phyloP scores from a whole-genome alignment of 2,113 vertebrate genomes.

The Oryzias javanicus region DNA sequence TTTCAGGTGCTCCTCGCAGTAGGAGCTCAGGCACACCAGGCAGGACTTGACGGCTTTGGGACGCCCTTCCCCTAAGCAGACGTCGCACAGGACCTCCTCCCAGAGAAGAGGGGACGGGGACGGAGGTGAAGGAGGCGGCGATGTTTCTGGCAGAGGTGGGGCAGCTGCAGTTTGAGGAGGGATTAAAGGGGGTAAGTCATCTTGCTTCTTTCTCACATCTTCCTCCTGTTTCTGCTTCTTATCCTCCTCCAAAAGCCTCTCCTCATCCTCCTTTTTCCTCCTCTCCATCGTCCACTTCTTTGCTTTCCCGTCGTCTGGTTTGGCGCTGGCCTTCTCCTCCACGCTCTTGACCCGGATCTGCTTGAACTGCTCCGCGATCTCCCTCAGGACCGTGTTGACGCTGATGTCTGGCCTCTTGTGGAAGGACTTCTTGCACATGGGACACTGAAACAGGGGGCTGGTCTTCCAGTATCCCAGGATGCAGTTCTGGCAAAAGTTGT shows the following conservation, averaged over 20 bases:
- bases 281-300: constrained; percentile 47
- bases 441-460: constrained; percentile 74
- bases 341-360: constrained; percentile 58
- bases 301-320: constrained; percentile 14
- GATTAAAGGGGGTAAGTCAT: constrained; percentile 43
- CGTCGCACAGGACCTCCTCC: constrained; percentile 78
- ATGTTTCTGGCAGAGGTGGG: constrained; percentile 6
- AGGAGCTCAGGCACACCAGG: constrained; percentile 79
- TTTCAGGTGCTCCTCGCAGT: constrained; percentile 80
- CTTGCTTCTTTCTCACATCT: constrained; percentile 19
- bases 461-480: constrained; percentile 79
- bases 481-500: constrained; percentile 81
- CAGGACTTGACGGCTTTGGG: constrained; percentile 75
- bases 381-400: constrained; percentile 77
- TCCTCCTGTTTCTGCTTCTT: constrained; percentile 42
- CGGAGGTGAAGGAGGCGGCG: constrained; percentile 40
- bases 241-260: constrained; percentile 54
- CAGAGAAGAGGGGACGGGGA: constrained; percentile 12
- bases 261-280: constrained; percentile 56
- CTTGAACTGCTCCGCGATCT: constrained; percentile 80
- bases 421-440: constrained; percentile 82
- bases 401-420: constrained; percentile 75
- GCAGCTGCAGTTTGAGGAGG: constrained; percentile 15
- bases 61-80: constrained; percentile 71
- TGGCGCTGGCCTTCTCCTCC: constrained; percentile 12